Percentiles rank a stretch among this genome's conserved stretches.
Conservation (phyloP, 2,888 invertebrate species). For the Oxyscelio sp. region DNA sequence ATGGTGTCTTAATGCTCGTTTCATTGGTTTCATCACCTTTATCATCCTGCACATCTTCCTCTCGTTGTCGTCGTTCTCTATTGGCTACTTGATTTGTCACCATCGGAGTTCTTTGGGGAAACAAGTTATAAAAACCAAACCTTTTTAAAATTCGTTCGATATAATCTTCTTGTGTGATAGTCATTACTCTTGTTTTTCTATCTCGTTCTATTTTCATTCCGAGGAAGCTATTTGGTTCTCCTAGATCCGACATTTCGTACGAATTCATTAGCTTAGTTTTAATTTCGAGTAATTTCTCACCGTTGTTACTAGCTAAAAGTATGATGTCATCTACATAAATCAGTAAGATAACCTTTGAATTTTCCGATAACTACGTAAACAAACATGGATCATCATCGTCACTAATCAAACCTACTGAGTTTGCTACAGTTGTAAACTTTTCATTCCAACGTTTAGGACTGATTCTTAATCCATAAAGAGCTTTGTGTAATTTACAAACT, state of each 20-base stretch:
- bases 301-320: slow-evolving; percentile 70
- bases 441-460: background rate
- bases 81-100: slow-evolving; percentile 23
- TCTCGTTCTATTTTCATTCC: too few species aligned
- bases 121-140: slow-evolving; percentile 41
- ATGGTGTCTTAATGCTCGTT: too few species aligned
- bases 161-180: slow-evolving; percentile 40
- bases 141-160: slow-evolving; percentile 45
- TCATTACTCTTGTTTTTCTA: background rate
- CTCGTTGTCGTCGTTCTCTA: slow-evolving; percentile 12
- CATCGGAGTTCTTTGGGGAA: slow-evolving; percentile 62
- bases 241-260: background rate
- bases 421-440: background rate
- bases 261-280: slow-evolving; percentile 13
- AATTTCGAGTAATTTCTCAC: slow-evolving; percentile 63
- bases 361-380: slow-evolving; percentile 72
- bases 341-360: slow-evolving; percentile 73
- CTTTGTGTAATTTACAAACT: background rate
- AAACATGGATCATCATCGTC: slow-evolving; percentile 51
- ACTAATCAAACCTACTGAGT: background rate
- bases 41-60: background rate
- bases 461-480: background rate
- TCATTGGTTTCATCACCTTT: too few species aligned
- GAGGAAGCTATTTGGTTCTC: background rate
- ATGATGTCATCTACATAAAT: slow-evolving; percentile 55